Percentiles rank a stretch among this genome's conserved stretches.
Evolutionary conservation across 2,113 vertebrate species (phyloP).

Genomic region (Bothrops jararaca): DNA sequence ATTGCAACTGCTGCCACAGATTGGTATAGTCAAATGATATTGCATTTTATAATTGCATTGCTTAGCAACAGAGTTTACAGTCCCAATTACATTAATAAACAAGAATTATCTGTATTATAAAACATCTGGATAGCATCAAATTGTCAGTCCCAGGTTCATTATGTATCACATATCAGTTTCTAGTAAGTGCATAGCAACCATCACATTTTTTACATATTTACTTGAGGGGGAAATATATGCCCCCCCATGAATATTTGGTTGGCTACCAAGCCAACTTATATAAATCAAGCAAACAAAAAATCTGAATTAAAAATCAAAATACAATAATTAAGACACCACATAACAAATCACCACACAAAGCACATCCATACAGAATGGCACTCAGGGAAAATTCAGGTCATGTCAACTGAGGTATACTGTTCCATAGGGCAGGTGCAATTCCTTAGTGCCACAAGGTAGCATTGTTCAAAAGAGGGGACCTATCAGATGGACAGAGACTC

Average conservation of each 20-base stretch:
- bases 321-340: background rate
- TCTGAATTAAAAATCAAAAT: background rate
- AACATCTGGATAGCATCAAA: background rate
- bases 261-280: background rate
- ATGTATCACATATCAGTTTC: background rate
- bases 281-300: background rate
- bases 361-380: background rate
- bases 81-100: background rate
- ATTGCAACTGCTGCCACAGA: background rate
- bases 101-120: background rate
- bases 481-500: background rate
- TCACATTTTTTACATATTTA: background rate
- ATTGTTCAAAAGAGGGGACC: background rate
- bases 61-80: background rate
- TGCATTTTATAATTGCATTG: background rate
- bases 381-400: background rate
- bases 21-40: background rate
- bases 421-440: background rate
- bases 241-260: background rate
- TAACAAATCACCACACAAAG: background rate
- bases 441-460: background rate
- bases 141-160: background rate
- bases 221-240: background rate
- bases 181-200: background rate
- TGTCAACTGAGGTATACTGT: background rate